Conservation (phyloP, 2,113 vertebrate species). For the Oreochromis niloticus region DNA sequence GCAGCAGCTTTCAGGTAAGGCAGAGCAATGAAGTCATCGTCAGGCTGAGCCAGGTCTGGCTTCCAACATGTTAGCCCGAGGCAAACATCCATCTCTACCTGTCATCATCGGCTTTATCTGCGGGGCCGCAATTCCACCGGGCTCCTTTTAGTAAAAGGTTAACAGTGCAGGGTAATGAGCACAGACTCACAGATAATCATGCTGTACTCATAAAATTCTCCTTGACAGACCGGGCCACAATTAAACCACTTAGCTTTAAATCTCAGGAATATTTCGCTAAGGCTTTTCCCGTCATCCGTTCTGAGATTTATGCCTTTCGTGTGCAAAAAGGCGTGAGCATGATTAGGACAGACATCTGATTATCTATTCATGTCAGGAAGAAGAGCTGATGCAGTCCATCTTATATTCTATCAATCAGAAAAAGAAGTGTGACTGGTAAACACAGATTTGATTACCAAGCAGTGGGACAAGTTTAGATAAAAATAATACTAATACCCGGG, state of each 20-base stretch:
- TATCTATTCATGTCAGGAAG: background rate
- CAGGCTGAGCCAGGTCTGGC: slow-evolving; percentile 19
- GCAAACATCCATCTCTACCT: slow-evolving; percentile 21
- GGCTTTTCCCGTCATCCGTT: background rate
- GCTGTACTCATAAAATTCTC: background rate
- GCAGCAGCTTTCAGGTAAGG: background rate
- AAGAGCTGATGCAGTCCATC: background rate
- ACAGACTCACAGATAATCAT: background rate
- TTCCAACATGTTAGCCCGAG: slow-evolving; percentile 14
- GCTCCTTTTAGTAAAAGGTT: slow-evolving; percentile 19
- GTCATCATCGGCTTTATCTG: slow-evolving; percentile 32
- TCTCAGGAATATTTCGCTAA: background rate
- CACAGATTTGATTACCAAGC: background rate
- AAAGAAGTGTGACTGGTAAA: background rate
- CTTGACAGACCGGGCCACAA: background rate
- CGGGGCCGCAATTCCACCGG: background rate
- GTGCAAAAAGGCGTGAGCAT: background rate
- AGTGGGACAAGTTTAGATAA: accelerated
- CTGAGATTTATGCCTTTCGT: background rate
- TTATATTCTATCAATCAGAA: background rate
- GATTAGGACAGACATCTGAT: background rate
- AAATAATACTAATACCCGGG: accelerated
- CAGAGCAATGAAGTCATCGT: slow-evolving; percentile 30
- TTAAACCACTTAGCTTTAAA: slow-evolving; percentile 3
- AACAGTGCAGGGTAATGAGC: slow-evolving; percentile 18